These are phyloP conservation scores for Eupsilia transversa DNA, from an alignment of 2,888 invertebrate species.

Conservation along the genomic window DNA sequence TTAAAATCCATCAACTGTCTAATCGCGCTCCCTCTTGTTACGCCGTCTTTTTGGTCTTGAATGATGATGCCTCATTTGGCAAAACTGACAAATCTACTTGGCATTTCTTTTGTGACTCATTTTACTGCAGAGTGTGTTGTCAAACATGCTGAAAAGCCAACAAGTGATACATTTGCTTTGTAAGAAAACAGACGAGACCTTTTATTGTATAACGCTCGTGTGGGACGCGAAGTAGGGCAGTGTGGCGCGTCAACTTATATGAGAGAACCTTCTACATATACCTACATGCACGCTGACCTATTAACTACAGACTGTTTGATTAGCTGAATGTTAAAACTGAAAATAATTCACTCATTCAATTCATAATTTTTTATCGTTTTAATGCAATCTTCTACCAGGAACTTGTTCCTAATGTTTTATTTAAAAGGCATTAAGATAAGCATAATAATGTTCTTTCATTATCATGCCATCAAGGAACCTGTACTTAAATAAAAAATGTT, in stretches of 20 bases:
- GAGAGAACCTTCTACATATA: slow-evolving; percentile 16
- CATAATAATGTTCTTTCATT: not conserved
- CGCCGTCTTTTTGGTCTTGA: not conserved
- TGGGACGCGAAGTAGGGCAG: slow-evolving; percentile 46
- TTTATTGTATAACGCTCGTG: slow-evolving; percentile 22
- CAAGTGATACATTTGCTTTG: slow-evolving; percentile 10
- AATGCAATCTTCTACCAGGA: not conserved
- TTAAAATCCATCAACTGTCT: not conserved
- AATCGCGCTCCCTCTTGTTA: not conserved
- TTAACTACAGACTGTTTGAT: slow-evolving; percentile 11
- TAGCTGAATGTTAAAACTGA: slow-evolving; percentile 10
- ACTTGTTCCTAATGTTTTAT: slow-evolving; percentile 1
- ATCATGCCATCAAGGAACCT: slow-evolving; percentile 5
- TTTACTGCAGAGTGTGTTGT: slow-evolving; percentile 1
- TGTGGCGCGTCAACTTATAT: slow-evolving; percentile 27
- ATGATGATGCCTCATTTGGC: slow-evolving; percentile 1
- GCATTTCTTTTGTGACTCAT: slow-evolving; percentile 20
- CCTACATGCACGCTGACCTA: slow-evolving; percentile 32
- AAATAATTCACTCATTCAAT: slow-evolving; percentile 5
- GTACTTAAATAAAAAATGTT: not conserved
- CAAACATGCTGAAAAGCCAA: slow-evolving; percentile 8
- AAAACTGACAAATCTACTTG: too few species aligned
- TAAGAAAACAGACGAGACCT: slow-evolving; percentile 22
- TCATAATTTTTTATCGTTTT: not conserved
- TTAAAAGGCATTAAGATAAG: slow-evolving; percentile 11